These are phyloP conservation scores for Rallus crepitans DNA, from an alignment of 2,797 vertebrate genomes.

Conservation along the genomic window DNA sequence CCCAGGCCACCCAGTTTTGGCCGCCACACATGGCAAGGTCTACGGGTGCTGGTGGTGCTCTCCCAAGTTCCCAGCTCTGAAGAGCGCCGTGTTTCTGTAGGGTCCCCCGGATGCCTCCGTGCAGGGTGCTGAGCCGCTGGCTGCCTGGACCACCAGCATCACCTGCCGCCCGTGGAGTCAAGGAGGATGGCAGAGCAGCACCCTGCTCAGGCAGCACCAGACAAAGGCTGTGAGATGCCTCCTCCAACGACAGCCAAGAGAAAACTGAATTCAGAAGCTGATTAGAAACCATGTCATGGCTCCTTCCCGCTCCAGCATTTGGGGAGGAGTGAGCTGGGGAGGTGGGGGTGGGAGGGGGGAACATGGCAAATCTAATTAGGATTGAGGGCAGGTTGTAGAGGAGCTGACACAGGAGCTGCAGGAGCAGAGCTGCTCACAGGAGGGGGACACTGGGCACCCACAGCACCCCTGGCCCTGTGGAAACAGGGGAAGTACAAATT, in stretches of 20 bases:
- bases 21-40: not conserved
- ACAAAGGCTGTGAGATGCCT: not conserved
- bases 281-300: conserved; percentile 65
- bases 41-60: not conserved
- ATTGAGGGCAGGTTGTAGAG: conserved; percentile 29
- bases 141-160: accelerated
- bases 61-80: not conserved
- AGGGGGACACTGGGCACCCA: not conserved
- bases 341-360: not conserved
- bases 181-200: not conserved
- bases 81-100: accelerated
- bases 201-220: not conserved
- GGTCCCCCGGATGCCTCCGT: not conserved
- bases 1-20: too few relatives aligned
- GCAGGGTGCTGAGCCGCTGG: accelerated
- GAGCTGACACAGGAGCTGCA: not conserved
- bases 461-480: accelerated
- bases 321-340: conserved; percentile 18
- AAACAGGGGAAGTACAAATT: not conserved
- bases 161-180: accelerated
- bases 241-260: not conserved
- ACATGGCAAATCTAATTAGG: not conserved
- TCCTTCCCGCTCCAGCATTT: conserved; percentile 45
- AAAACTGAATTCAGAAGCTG: conserved; percentile 30
- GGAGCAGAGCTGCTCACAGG: not conserved